Base-by-base conservation (phyloP, 1,140 invertebrate genomes). In the Sitophilus oryzae region DNA sequence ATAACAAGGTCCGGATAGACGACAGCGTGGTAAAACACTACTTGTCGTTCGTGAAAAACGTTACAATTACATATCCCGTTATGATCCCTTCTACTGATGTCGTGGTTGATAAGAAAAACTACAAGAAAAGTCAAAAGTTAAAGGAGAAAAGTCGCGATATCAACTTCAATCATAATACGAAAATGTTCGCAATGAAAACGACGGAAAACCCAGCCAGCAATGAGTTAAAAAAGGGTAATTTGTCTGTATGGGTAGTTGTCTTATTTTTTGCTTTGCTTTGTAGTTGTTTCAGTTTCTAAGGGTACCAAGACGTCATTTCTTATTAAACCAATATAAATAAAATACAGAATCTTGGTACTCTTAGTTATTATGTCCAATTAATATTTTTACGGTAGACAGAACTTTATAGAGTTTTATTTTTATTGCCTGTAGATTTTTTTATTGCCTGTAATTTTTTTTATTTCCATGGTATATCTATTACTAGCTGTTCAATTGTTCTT, bases 31-130 rank as follows among this genome's bases (percentile, higher is more conserved):
- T 66, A 22, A 66, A 66, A 42, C 62, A 64, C 36, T 68, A 66
- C 57, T 63, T 67, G 21, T 68, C 69, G 60, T 68, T 66, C 60
- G 60, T 71, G 34, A 71, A 76, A 78, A 68, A 85, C 85, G 67
- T 85, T 80, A n/a, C 82, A 74, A 63, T 78, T 58, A 84, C 88
- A 36, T 87, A 86, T 66, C 85, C 85, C 0, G 79, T 81, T 58
- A 77, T 85, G 52, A 81, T 82, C 48, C 80, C 81, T 15, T 66
- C 76, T 23, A 75, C 74, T 45, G 72, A 69, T 62, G 67, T 72
- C 16, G 66, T 20, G 14, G 5, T 35, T 16, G 53, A 56, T 16
- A 57, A 68, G n/a, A 78, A 77, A 61, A 74, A 72, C n/a, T 68
- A 72, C 6, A 74, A 68, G 62, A 68, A 69, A 62, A 49, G 57